phyloP scores from a whole-genome alignment of 2,888 invertebrate species.

The Cetonia aurata region DNA sequence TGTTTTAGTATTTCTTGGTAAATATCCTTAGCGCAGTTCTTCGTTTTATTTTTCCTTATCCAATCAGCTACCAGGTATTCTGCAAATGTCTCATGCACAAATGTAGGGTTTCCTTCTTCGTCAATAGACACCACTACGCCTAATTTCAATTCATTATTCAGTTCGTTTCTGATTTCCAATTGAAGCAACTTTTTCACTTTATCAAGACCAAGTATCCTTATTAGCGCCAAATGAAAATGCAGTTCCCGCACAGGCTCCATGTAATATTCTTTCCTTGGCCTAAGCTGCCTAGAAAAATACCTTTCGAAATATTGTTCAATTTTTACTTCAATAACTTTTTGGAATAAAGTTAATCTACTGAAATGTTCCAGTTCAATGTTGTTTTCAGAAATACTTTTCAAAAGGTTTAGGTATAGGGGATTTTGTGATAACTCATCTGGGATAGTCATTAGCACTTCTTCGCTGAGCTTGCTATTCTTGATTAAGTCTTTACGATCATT shows the following conservation, averaged over 20 bases:
- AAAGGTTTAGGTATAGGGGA: background rate
- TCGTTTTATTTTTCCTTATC: background rate
- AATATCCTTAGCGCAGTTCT: background rate
- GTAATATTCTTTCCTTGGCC: too few relatives aligned
- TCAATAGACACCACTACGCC: background rate
- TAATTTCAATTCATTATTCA: background rate
- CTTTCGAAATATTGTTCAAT: background rate
- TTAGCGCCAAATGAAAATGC: too few relatives aligned
- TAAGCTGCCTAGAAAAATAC: too few relatives aligned
- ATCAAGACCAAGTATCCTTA: too few relatives aligned
- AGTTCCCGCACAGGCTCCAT: too few relatives aligned
- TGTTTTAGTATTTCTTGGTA: background rate
- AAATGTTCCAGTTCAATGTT: background rate
- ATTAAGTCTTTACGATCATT: background rate
- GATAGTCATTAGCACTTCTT: background rate
- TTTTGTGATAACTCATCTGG: background rate
- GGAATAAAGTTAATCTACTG: background rate
- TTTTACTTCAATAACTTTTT: background rate
- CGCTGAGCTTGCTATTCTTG: background rate
- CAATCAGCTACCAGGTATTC: slow-evolving; percentile 2
- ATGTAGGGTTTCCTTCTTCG: background rate
- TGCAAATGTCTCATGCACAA: slow-evolving; percentile 1
- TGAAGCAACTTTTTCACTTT: background rate
- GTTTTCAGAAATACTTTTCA: background rate
- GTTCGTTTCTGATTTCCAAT: background rate